Conservation (phyloP, 92 coral and sea anemone genomes). For the Montipora capitata region DNA sequence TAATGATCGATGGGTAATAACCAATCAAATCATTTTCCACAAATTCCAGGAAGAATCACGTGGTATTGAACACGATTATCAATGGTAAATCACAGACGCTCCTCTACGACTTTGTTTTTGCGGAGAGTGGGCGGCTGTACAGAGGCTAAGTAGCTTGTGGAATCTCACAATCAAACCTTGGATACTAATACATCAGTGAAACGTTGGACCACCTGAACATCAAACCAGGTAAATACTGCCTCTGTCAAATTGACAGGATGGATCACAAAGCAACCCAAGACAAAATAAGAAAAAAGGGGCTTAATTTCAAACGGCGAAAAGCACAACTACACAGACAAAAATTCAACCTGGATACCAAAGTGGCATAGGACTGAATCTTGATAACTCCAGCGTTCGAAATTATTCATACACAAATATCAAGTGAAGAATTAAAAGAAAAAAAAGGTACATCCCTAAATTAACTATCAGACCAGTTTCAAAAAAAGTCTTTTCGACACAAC, state of each 20-base stretch:
- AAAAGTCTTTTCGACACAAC: neutral
- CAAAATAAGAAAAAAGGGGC: neutral
- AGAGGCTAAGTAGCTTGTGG: neutral
- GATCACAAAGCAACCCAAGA: neutral
- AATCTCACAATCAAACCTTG: neutral
- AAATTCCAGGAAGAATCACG: no score
- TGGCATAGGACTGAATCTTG: neutral
- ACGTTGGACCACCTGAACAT: neutral
- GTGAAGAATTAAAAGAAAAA: neutral
- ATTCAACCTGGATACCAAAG: neutral
- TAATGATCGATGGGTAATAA: no score
- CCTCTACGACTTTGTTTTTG: no score
- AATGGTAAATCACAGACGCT: no score
- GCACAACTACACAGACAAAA: no score
- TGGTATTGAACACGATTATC: no score
- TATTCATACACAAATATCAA: neutral
- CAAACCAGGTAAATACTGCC: neutral
- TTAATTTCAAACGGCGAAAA: no score
- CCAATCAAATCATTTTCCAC: no score
- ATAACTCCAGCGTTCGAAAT: neutral
- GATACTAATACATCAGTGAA: neutral
- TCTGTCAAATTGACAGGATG: neutral
- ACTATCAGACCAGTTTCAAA: neutral
- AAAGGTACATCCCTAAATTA: neutral
- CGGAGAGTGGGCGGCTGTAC: no score